Conservation (phyloP, 2,113 vertebrate species). For the Haemorhous mexicanus region DNA sequence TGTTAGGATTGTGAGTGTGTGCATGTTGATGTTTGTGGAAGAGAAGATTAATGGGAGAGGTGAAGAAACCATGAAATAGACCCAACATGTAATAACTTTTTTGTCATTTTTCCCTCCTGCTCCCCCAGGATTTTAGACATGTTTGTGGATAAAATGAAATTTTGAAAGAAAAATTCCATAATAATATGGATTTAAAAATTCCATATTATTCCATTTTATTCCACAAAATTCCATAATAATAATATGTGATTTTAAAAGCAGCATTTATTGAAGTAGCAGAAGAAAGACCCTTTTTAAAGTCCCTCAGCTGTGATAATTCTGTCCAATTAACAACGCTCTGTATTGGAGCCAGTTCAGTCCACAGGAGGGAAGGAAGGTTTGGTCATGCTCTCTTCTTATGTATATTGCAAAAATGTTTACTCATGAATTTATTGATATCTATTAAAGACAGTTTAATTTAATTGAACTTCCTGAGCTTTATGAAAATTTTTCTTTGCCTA, state of each 20-base stretch:
- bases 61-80: not conserved
- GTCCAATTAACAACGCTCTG: not conserved
- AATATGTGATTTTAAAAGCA: not conserved
- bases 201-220: no score
- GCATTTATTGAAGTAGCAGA: not conserved
- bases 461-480: not conserved
- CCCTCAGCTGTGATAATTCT: not conserved
- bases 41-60: not conserved
- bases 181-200: no score
- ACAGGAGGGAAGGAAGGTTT: not conserved
- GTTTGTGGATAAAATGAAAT: not conserved
- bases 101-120: rapidly evolving
- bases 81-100: not conserved
- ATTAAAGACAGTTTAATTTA: not conserved
- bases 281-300: not conserved
- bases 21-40: not conserved
- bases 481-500: not conserved
- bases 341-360: not conserved
- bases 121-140: not conserved
- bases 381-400: not conserved
- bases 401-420: not conserved
- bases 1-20: not conserved
- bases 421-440: not conserved
- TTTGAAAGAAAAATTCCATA: not conserved
- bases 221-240: no score